phyloP scores from a whole-genome alignment of 2,797 vertebrate species.

The Mareca penelope region DNA sequence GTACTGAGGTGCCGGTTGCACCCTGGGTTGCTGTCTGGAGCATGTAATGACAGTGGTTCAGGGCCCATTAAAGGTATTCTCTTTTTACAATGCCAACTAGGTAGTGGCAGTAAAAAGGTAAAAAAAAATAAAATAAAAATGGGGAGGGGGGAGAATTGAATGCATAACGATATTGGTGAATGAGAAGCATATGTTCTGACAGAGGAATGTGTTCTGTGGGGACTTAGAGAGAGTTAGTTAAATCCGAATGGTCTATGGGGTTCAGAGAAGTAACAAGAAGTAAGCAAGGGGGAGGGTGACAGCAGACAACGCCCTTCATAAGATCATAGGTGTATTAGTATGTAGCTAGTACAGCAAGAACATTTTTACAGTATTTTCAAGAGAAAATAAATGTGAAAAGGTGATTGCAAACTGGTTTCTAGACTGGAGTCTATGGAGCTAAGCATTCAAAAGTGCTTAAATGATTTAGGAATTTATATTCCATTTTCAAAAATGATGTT shows the following conservation, averaged over 20 bases:
- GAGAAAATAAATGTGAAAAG: not conserved
- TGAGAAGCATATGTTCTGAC: slow-evolving; percentile 67
- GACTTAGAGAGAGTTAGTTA: not conserved
- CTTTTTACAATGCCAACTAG: slow-evolving; percentile 62
- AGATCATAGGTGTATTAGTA: not conserved
- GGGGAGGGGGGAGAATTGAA: fast-evolving
- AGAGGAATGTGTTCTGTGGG: not conserved
- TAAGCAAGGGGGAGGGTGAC: not conserved
- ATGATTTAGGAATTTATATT: not conserved
- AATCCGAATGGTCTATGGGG: not conserved
- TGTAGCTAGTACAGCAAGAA: not conserved
- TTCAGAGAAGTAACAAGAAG: not conserved
- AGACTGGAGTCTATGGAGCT: not conserved
- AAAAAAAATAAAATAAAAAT: no score
- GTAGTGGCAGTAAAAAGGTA: slow-evolving; percentile 60
- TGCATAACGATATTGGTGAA: slow-evolving; percentile 41
- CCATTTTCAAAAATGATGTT: not conserved
- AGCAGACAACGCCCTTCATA: not conserved
- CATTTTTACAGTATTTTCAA: not conserved
- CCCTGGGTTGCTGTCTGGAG: slow-evolving; percentile 62
- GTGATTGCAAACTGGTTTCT: not conserved
- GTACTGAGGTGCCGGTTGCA: slow-evolving; percentile 44
- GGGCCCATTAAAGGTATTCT: slow-evolving; percentile 44
- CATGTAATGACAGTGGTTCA: slow-evolving; percentile 55
- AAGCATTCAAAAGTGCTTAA: not conserved